phyloP scores from a whole-genome alignment of 2,113 vertebrate genomes.

The Caranx melampygus region DNA sequence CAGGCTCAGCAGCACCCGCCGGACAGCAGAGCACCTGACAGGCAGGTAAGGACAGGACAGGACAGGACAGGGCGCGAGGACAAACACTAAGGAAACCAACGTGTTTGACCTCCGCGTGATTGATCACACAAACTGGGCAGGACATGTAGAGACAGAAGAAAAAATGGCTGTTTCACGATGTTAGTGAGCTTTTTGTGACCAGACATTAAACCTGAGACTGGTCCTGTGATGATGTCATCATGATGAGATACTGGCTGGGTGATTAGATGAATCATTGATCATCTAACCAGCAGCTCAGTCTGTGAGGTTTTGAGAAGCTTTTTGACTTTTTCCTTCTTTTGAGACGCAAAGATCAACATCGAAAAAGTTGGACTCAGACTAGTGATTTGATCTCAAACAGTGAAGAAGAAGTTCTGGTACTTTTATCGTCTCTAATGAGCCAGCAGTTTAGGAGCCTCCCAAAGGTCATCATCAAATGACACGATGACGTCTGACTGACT shows the following conservation, averaged over 20 bases:
- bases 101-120: too few relatives aligned
- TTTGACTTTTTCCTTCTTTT: neutral
- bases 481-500: slow-evolving; percentile 10
- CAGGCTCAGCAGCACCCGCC: slow-evolving; percentile 11
- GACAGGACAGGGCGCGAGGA: too few relatives aligned
- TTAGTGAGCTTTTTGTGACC: too few relatives aligned
- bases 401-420: neutral
- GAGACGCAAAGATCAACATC: neutral
- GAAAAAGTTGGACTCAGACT: neutral
- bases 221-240: too few relatives aligned
- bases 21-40: slow-evolving; percentile 60
- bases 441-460: neutral
- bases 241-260: neutral
- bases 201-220: too few relatives aligned
- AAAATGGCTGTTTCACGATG: too few relatives aligned
- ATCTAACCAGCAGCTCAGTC: neutral
- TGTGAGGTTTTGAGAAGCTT: too few relatives aligned
- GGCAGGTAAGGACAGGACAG: slow-evolving; percentile 66
- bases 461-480: neutral
- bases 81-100: too few relatives aligned
- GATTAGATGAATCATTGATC: neutral
- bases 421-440: neutral
- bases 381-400: neutral
- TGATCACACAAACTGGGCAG: too few relatives aligned
- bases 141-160: too few relatives aligned